Evolutionary conservation across 2,113 vertebrate genomes (phyloP).

Genomic region (Halcyon malimbica): DNA sequence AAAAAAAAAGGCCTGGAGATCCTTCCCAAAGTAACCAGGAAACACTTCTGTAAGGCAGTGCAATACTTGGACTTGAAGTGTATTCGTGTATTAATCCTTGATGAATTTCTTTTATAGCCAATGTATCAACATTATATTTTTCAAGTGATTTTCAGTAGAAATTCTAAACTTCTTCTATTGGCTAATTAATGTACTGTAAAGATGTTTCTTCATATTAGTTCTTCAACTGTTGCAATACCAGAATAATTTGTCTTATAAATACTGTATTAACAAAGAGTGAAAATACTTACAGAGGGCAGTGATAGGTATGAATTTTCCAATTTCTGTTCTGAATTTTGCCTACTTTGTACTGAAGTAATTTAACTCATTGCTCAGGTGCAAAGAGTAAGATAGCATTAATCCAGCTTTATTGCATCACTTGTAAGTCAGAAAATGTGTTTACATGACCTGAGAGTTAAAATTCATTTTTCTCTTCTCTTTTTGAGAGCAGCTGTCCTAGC

Average conservation of each 20-base stretch:
- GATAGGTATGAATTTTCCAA: background rate
- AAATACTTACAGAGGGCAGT: background rate
- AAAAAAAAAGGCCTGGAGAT: background rate
- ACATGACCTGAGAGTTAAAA: background rate
- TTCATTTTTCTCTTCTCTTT: background rate
- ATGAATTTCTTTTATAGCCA: background rate
- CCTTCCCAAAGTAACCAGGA: background rate
- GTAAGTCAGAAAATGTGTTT: background rate
- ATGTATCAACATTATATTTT: background rate
- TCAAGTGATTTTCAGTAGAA: background rate
- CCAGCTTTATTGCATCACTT: background rate
- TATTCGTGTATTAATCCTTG: background rate
- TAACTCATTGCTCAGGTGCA: background rate
- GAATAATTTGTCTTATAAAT: background rate
- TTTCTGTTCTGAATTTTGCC: background rate
- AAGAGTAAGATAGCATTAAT: conserved; percentile 8
- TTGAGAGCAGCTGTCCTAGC: conserved; percentile 80
- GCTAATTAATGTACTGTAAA: background rate
- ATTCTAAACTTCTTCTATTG: background rate
- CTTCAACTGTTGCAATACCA: background rate
- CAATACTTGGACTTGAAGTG: background rate
- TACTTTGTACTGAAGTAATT: background rate
- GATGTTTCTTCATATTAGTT: background rate
- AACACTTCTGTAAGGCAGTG: background rate
- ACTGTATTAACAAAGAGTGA: background rate